Evolutionary conservation across 2,888 invertebrate genomes (phyloP).

Genomic region (Dryomyza anilis): DNA sequence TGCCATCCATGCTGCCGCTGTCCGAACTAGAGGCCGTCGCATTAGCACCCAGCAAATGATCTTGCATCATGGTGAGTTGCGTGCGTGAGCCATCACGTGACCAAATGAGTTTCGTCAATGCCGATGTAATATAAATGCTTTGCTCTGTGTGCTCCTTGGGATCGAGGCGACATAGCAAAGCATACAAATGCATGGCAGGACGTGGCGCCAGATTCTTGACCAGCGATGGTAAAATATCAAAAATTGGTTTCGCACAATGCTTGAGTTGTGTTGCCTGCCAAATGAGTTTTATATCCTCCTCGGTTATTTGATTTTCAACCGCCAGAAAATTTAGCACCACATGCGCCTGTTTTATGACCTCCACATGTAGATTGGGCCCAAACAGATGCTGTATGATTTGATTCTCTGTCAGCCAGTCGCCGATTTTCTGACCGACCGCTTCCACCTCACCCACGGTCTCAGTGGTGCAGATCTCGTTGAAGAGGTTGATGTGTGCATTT

Average conservation of each 20-base stretch:
- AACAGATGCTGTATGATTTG: constrained; percentile 93
- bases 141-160: constrained; percentile 93
- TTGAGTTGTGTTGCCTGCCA: constrained; percentile 96
- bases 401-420: constrained; percentile 86
- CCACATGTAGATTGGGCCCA: constrained; percentile 96
- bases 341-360: constrained; percentile 93
- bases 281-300: constrained; percentile 88
- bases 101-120: constrained; percentile 90
- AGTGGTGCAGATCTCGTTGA: constrained; percentile 89
- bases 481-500: constrained; percentile 89
- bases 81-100: constrained; percentile 68
- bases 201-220: constrained; percentile 88
- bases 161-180: constrained; percentile 83
- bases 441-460: constrained; percentile 87
- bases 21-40: constrained; percentile 72
- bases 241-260: constrained; percentile 92
- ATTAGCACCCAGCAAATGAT: constrained; percentile 61
- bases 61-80: constrained; percentile 58
- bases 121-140: constrained; percentile 88
- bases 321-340: constrained; percentile 91
- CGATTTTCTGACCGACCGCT: constrained; percentile 80
- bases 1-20: constrained; percentile 80
- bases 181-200: constrained; percentile 87
- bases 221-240: constrained; percentile 86
- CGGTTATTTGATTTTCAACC: constrained; percentile 87